Evolutionary conservation across 1,140 invertebrate genomes (phyloP).

Genomic region (Drosophila teissieri): DNA sequence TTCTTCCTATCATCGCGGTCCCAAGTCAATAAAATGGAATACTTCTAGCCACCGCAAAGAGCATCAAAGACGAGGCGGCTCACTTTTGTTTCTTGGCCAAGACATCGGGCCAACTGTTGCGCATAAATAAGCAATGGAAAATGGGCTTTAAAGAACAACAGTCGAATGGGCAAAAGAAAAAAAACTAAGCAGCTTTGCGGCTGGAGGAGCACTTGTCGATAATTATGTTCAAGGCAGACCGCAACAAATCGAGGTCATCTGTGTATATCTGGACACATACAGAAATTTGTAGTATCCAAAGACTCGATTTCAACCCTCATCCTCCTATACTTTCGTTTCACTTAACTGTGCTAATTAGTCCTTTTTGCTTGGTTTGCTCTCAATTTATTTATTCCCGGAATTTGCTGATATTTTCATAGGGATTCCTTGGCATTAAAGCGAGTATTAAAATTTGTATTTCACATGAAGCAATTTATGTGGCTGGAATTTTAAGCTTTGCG

Average conservation of each 20-base stretch:
- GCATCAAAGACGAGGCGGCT: slow-evolving; percentile 35
- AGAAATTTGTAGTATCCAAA: slow-evolving; percentile 31
- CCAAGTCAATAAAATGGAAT: slow-evolving; percentile 20
- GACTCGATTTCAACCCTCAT: slow-evolving; percentile 34
- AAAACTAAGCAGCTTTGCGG: slow-evolving; percentile 50
- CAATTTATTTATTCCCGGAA: slow-evolving; percentile 24
- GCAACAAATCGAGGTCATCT: slow-evolving; percentile 65
- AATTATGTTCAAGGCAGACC: slow-evolving; percentile 68
- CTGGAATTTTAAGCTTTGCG: slow-evolving; percentile 5
- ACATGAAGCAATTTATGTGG: background rate
- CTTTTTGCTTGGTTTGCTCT: slow-evolving; percentile 30
- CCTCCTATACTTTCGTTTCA: slow-evolving; percentile 7
- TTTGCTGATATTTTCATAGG: slow-evolving; percentile 5
- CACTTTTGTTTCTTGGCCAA: slow-evolving; percentile 39
- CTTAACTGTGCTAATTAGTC: slow-evolving; percentile 61
- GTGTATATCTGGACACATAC: slow-evolving; percentile 26
- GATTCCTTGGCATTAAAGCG: slow-evolving; percentile 19
- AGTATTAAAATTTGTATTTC: slow-evolving; percentile 12
- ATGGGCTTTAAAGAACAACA: slow-evolving; percentile 52
- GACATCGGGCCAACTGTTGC: slow-evolving; percentile 70
- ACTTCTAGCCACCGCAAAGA: slow-evolving; percentile 8
- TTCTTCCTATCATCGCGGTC: slow-evolving; percentile 27
- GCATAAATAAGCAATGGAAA: slow-evolving; percentile 66
- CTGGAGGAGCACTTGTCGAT: slow-evolving; percentile 46
- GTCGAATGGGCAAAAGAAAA: slow-evolving; percentile 12